A percentile compares a stretch with the other conserved stretches of the same genome.
Conservation (phyloP, 2,888 invertebrate genomes). For the Leucophora obtusa region DNA sequence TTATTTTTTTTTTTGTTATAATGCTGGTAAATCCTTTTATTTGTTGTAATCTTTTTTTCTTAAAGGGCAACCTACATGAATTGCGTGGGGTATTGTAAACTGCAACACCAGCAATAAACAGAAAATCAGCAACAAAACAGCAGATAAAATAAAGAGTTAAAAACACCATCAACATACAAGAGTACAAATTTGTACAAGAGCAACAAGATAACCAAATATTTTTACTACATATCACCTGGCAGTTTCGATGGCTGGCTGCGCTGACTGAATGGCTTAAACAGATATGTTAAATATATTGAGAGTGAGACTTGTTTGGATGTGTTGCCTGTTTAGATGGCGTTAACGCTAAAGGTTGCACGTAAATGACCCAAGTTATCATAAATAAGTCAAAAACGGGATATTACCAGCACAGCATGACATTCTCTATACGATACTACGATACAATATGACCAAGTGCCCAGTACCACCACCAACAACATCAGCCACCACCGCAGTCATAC, state of each 20-base stretch:
- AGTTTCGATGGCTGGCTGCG: not conserved
- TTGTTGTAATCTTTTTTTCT: slow-evolving; percentile 29
- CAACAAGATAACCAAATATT: slow-evolving; percentile 48
- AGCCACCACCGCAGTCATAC: slow-evolving; percentile 8
- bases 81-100: slow-evolving; percentile 64
- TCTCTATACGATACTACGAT: slow-evolving; percentile 24
- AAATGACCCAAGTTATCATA: slow-evolving; percentile 79
- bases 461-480: slow-evolving; percentile 31
- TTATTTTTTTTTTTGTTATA: slow-evolving; percentile 17
- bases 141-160: slow-evolving; percentile 41
- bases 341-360: slow-evolving; percentile 76
- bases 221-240: slow-evolving; percentile 60
- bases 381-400: slow-evolving; percentile 78
- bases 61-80: slow-evolving; percentile 49
- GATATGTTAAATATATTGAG: slow-evolving; percentile 15
- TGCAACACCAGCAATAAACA: slow-evolving; percentile 18
- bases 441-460: not conserved
- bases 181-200: slow-evolving; percentile 60
- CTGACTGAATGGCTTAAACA: not conserved
- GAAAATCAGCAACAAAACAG: slow-evolving; percentile 13
- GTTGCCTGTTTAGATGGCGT: slow-evolving; percentile 72
- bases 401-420: slow-evolving; percentile 75
- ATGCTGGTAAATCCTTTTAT: slow-evolving; percentile 30
- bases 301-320: slow-evolving; percentile 10
- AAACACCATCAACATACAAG: slow-evolving; percentile 50